Percentiles rank a stretch among this genome's conserved stretches.
These are phyloP conservation scores for Pristiophorus japonicus DNA, from an alignment of 2,113 vertebrate genomes.

Conservation along the genomic window DNA sequence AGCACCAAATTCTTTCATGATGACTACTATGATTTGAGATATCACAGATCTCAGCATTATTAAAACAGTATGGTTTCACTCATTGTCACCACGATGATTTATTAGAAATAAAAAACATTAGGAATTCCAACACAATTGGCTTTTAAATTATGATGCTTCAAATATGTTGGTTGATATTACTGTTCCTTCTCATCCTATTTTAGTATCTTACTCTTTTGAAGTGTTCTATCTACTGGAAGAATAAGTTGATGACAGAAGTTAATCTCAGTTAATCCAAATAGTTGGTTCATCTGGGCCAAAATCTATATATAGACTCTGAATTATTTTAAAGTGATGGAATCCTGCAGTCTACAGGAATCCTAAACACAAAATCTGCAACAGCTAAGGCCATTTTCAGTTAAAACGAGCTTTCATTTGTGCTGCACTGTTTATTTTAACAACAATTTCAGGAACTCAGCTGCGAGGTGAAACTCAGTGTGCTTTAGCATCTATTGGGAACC, in stretches of 20 bases:
- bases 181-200: not conserved
- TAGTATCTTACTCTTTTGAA: conserved; percentile 6
- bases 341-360: not conserved
- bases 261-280: conserved; percentile 25
- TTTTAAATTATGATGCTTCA: not conserved
- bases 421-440: not conserved
- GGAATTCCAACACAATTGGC: not conserved
- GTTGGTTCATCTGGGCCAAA: not conserved
- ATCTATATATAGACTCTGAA: not conserved
- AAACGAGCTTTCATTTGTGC: not conserved
- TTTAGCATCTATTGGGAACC: not conserved
- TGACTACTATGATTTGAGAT: conserved; percentile 17
- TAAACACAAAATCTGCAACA: not conserved
- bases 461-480: not conserved
- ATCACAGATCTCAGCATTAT: conserved; percentile 20
- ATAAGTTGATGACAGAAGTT: conserved; percentile 11
- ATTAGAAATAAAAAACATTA: not conserved
- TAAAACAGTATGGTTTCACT: conserved; percentile 30
- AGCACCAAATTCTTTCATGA: conserved; percentile 29
- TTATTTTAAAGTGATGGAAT: conserved; percentile 16
- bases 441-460: not conserved
- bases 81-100: not conserved
- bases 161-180: conserved; percentile 1
- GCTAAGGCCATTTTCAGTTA: not conserved
- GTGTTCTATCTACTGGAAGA: conserved; percentile 4